phyloP scores from a whole-genome alignment of 2,888 invertebrate species.

The Sarcophaga carnaria region DNA sequence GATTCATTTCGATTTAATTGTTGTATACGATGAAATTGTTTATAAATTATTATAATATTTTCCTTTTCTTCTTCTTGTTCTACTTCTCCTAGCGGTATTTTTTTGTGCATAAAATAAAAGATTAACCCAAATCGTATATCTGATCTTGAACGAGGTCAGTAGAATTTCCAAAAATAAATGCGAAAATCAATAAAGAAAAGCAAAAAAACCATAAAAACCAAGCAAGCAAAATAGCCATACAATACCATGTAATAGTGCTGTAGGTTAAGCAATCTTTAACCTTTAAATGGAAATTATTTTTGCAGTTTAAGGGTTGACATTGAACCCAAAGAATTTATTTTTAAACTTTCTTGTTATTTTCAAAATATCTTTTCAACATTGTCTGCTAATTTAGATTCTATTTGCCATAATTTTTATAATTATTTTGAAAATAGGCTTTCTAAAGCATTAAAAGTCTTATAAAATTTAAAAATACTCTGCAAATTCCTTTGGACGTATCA shows the following conservation, averaged over 20 bases:
- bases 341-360: background rate
- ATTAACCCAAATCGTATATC: slow-evolving; percentile 57
- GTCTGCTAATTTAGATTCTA: too few species aligned
- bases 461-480: too few species aligned
- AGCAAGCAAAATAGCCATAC: background rate
- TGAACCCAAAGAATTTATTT: background rate
- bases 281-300: background rate
- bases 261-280: slow-evolving; percentile 33
- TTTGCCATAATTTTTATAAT: too few species aligned
- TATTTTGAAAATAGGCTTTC: too few species aligned
- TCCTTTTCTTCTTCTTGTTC: too few species aligned
- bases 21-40: background rate
- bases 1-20: background rate
- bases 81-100: too few species aligned
- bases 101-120: slow-evolving; percentile 9
- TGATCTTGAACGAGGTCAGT: slow-evolving; percentile 63
- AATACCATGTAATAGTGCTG: slow-evolving; percentile 8
- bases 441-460: too few species aligned
- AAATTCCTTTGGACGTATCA: too few species aligned
- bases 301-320: background rate
- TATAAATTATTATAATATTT: background rate
- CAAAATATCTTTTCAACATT: too few species aligned
- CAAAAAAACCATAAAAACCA: background rate
- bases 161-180: slow-evolving; percentile 39
- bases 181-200: slow-evolving; percentile 27